Conservation (phyloP, 2,113 vertebrate genomes). For the Athene cunicularia region DNA sequence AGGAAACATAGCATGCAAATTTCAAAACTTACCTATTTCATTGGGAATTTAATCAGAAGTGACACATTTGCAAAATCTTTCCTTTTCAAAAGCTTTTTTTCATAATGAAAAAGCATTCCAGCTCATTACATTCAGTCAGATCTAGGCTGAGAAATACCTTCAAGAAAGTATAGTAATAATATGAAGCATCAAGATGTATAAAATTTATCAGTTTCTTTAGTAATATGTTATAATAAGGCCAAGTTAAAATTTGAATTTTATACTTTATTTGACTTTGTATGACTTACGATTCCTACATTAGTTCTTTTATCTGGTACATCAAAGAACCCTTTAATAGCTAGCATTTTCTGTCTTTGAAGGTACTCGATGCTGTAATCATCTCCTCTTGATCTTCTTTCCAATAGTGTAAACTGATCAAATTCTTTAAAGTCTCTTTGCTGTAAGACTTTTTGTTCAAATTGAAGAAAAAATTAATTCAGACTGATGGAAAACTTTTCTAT, state of each 20-base stretch:
- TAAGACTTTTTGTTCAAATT: neutral
- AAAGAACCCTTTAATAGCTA: neutral
- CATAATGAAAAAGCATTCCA: neutral
- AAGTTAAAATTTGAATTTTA: neutral
- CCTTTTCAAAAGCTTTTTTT: neutral
- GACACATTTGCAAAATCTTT: neutral
- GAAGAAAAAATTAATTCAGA: neutral
- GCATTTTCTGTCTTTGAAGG: neutral
- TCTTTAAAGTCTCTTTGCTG: neutral
- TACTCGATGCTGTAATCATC: neutral
- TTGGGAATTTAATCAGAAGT: neutral
- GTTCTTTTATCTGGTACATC: neutral
- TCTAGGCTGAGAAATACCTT: neutral
- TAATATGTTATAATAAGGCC: neutral
- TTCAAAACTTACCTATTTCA: neutral
- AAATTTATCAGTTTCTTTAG: neutral
- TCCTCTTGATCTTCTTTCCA: neutral
- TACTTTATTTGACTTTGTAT: neutral
- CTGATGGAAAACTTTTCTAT: neutral
- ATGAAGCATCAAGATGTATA: neutral
- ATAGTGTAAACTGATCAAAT: neutral
- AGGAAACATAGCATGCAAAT: neutral
- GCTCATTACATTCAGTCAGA: neutral
- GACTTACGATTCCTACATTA: neutral
- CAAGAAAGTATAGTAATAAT: neutral